Evolutionary conservation across 2,113 vertebrate genomes (phyloP).

Genomic region (Ammodytes dubius): DNA sequence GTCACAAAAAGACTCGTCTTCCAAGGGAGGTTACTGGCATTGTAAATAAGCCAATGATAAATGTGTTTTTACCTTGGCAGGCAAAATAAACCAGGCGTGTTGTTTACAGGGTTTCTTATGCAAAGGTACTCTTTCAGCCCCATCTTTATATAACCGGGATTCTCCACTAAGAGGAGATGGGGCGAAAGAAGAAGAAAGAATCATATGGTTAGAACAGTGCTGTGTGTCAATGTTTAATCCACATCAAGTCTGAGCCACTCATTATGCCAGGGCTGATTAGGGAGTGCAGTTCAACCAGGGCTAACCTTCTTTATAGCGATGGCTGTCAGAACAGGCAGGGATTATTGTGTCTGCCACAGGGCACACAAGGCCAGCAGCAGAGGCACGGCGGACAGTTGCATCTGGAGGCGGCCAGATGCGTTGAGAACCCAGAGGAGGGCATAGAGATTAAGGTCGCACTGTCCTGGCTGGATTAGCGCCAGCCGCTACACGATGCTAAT

Average conservation of each 20-base stretch:
- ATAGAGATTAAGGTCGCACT: conserved; percentile 76
- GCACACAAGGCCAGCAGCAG: background rate
- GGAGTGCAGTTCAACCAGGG: conserved; percentile 47
- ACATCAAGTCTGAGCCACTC: conserved; percentile 24
- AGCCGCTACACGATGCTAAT: conserved; percentile 75
- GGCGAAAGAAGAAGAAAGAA: background rate
- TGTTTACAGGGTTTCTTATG: background rate
- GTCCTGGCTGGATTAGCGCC: conserved; percentile 72
- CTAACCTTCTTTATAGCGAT: conserved; percentile 34
- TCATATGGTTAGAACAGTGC: conserved; percentile 22
- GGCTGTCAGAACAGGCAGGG: conserved; percentile 39
- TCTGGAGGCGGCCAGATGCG: conserved; percentile 71
- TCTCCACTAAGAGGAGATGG: background rate
- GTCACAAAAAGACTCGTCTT: background rate
- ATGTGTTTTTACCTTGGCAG: background rate
- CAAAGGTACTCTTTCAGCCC: background rate
- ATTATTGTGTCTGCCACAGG: conserved; percentile 49
- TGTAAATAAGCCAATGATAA: background rate
- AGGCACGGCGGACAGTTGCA: conserved; percentile 23
- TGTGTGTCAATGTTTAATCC: conserved; percentile 46
- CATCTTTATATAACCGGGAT: background rate
- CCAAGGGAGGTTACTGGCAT: background rate
- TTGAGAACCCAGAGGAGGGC: conserved; percentile 51
- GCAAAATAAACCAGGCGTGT: conserved; percentile 11
- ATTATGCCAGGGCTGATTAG: conserved; percentile 57